Evolutionary conservation across 2,113 vertebrate genomes (phyloP).

Genomic region (Catharus fuscescens): DNA sequence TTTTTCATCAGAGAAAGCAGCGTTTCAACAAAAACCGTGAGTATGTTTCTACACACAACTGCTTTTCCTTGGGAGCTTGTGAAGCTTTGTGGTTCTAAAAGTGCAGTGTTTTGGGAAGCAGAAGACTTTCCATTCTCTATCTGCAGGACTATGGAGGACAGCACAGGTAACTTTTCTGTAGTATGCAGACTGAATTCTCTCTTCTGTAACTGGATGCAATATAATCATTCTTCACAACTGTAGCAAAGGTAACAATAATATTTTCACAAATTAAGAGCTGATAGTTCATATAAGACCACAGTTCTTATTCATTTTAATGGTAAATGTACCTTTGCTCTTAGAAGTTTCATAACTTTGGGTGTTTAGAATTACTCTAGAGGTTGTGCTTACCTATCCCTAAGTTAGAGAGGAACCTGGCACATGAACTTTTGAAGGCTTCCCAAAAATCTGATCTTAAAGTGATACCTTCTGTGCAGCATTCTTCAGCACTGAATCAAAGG

Average conservation of each 20-base stretch:
- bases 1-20: not conserved
- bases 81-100: not conserved
- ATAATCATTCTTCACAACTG: not conserved
- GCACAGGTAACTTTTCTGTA: not conserved
- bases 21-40: conserved; percentile 25
- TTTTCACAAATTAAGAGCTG: not conserved
- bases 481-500: not conserved
- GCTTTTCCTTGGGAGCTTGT: not conserved
- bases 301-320: not conserved
- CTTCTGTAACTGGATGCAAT: not conserved
- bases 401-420: not conserved
- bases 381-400: not conserved
- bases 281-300: not conserved
- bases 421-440: not conserved
- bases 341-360: not conserved
- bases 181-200: not conserved
- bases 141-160: not conserved
- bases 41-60: conserved; percentile 3
- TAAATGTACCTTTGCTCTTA: not conserved
- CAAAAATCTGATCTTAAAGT: not conserved
- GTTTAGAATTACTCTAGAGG: not conserved
- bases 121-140: not conserved
- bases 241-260: not conserved
- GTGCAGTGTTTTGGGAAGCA: not conserved
- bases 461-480: not conserved